Conservation (phyloP, 2,113 vertebrate species). For the Cheirogaleus medius region DNA sequence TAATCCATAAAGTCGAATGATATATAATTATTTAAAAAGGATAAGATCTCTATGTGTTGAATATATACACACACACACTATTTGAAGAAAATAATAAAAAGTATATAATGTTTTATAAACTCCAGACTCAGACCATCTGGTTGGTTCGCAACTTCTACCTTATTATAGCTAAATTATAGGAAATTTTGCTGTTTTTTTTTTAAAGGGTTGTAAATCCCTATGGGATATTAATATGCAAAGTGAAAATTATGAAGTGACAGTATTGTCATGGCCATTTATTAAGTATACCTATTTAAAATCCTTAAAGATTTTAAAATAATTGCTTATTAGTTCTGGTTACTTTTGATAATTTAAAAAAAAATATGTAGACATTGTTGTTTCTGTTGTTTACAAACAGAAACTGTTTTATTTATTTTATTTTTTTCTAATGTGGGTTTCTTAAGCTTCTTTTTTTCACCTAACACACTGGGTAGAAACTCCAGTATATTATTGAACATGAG, state of each 20-base stretch:
- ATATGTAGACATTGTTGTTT: background rate
- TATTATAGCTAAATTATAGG: background rate
- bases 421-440: background rate
- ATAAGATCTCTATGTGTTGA: background rate
- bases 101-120: background rate
- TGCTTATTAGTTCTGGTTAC: background rate
- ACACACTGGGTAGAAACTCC: background rate
- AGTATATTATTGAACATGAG: background rate
- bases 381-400: background rate
- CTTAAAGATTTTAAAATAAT: background rate
- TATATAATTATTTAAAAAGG: background rate
- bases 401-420: background rate
- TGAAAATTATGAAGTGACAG: background rate
- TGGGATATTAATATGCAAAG: background rate
- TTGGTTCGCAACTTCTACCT: background rate
- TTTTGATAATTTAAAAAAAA: background rate
- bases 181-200: background rate
- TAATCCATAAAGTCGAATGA: background rate
- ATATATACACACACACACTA: too few species aligned
- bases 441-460: background rate
- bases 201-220: background rate
- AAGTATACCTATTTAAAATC: background rate
- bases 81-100: background rate
- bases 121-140: background rate
- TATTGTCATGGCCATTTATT: background rate